A percentile compares a stretch with the other conserved stretches of the same genome.
These are phyloP conservation scores for Neoascia interrupta DNA, from an alignment of 2,888 invertebrate genomes.

Conservation along the genomic window DNA sequence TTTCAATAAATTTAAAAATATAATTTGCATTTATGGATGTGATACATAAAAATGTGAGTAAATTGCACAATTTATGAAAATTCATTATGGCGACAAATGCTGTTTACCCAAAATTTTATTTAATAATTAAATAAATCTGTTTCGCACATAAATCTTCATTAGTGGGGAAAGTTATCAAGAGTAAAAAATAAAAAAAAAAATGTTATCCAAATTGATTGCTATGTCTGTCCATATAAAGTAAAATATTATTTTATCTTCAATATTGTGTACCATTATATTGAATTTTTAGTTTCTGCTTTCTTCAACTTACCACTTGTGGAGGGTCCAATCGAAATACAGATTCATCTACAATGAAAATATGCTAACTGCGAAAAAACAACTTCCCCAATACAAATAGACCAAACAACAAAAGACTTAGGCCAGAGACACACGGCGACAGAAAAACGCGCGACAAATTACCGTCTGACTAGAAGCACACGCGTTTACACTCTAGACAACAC, in stretches of 20 bases:
- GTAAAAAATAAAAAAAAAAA: slow-evolving; percentile 6
- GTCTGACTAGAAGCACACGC: too few species aligned
- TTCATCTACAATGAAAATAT: slow-evolving; percentile 9
- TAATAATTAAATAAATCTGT: too few species aligned
- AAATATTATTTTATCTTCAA: slow-evolving; percentile 63
- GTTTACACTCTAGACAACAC: too few species aligned
- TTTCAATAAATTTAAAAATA: slow-evolving; percentile 18
- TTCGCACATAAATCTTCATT: too few species aligned
- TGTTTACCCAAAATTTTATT: too few species aligned
- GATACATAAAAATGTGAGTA: slow-evolving; percentile 8
- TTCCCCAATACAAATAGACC: too few species aligned
- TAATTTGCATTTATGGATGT: slow-evolving; percentile 26
- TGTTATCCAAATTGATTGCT: slow-evolving; percentile 66
- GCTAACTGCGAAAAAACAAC: neutral
- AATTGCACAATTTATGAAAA: slow-evolving; percentile 10
- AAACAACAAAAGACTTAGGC: too few species aligned
- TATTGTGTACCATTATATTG: slow-evolving; percentile 43
- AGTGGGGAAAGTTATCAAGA: too few species aligned
- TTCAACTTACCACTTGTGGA: slow-evolving; percentile 51
- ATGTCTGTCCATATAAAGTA: slow-evolving; percentile 67
- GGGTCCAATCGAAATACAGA: too few species aligned
- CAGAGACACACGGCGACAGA: too few species aligned
- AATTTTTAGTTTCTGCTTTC: slow-evolving; percentile 18
- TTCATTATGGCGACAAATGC: too few species aligned
- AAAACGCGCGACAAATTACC: too few species aligned